These are phyloP conservation scores for Fratercula arctica DNA, from an alignment of 2,797 vertebrate species.

Conservation along the genomic window DNA sequence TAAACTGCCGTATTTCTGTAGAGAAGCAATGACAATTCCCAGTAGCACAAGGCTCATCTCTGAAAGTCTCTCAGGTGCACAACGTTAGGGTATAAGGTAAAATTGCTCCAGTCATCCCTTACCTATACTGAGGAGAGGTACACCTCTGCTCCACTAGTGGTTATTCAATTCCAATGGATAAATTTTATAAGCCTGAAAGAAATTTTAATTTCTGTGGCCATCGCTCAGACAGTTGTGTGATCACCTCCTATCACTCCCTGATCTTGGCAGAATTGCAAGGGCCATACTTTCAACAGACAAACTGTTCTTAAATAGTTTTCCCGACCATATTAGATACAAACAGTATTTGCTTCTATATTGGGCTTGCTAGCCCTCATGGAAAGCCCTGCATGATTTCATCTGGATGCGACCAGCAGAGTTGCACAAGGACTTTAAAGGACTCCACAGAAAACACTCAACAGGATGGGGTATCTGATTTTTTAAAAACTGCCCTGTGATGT, in stretches of 20 bases:
- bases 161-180: background rate
- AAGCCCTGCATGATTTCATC: background rate
- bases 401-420: background rate
- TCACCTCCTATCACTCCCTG: background rate
- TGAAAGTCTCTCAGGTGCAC: background rate
- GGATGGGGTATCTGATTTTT: background rate
- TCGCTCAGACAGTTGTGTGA: background rate
- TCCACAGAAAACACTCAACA: background rate
- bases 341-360: background rate
- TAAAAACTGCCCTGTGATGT: fast-evolving
- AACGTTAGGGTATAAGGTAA: fast-evolving
- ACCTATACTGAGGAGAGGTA: background rate
- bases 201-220: background rate
- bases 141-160: background rate
- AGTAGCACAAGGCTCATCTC: background rate
- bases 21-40: background rate
- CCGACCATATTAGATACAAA: background rate
- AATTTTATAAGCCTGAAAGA: background rate
- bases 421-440: background rate
- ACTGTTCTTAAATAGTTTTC: background rate
- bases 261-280: background rate
- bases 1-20: background rate
- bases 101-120: background rate
- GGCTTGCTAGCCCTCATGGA: background rate
- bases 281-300: background rate